Percentiles rank a stretch among this genome's conserved stretches.
Evolutionary conservation across 2,113 vertebrate genomes (phyloP).

Genomic region (Apodemus speciosus): DNA sequence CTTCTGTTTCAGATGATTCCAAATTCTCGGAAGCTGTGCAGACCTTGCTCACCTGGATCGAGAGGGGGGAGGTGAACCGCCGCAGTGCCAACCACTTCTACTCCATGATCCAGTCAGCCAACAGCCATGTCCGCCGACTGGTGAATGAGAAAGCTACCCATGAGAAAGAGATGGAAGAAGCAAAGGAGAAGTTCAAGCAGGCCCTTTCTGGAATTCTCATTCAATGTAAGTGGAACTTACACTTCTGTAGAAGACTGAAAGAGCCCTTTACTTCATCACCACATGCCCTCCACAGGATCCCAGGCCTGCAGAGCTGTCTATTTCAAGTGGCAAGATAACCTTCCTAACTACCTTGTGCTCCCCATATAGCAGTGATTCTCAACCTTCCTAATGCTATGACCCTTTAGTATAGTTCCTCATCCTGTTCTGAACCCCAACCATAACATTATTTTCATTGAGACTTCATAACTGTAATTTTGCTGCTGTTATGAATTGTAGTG

Average conservation of each 20-base stretch:
- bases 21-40: constrained; percentile 94
- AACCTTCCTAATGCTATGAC: neutral
- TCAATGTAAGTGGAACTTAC: constrained; percentile 90
- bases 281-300: neutral
- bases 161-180: constrained; percentile 97
- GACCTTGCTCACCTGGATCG: constrained; percentile 95
- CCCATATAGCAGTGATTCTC: neutral
- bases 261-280: neutral
- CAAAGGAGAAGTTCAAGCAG: constrained; percentile 96
- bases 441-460: neutral
- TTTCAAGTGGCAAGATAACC: neutral
- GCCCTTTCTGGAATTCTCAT: constrained; percentile 94
- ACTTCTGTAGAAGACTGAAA: neutral
- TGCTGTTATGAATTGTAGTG: neutral
- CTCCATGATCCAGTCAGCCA: constrained; percentile 98
- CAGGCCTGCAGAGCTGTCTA: neutral
- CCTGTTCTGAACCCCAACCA: neutral
- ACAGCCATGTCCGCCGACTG: constrained; percentile 94
- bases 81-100: constrained; percentile 98
- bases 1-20: constrained; percentile 89
- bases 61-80: constrained; percentile 96
- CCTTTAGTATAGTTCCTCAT: neutral
- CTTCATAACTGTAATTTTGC: neutral
- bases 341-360: neutral
- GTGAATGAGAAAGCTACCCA: constrained; percentile 93